These are phyloP conservation scores for Aphelinus atriplicis DNA, from an alignment of 1,140 invertebrate species.

Conservation along the genomic window DNA sequence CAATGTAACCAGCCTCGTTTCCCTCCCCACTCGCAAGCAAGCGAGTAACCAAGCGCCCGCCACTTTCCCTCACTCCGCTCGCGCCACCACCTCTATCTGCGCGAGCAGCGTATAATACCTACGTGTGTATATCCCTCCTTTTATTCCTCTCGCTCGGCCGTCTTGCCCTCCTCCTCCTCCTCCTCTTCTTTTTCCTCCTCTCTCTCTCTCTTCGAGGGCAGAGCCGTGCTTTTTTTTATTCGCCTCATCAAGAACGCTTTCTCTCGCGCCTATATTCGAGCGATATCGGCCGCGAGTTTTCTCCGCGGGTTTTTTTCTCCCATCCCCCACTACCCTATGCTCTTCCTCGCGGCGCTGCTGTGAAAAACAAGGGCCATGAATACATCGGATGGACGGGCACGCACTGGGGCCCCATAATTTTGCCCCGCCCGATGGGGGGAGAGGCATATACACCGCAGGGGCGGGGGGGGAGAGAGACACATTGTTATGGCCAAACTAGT, in stretches of 20 bases:
- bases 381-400: neutral
- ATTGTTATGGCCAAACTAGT: neutral
- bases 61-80: slow-evolving; percentile 38
- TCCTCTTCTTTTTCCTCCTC: slow-evolving; percentile 26
- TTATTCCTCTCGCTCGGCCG: slow-evolving; percentile 4
- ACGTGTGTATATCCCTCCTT: slow-evolving; percentile 17
- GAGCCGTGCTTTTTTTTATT: neutral
- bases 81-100: slow-evolving; percentile 3
- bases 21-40: slow-evolving; percentile 6
- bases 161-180: slow-evolving; percentile 14
- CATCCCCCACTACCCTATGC: neutral
- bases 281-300: too few relatives aligned
- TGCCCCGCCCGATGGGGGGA: neutral
- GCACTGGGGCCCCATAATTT: neutral
- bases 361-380: neutral
- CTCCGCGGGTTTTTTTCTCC: neutral
- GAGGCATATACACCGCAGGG: neutral
- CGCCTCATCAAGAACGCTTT: neutral
- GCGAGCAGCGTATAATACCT: slow-evolving; percentile 1
- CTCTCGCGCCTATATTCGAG: neutral
- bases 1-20: slow-evolving; percentile 60
- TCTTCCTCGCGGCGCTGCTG: neutral
- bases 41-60: neutral
- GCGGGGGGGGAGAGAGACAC: too few relatives aligned
- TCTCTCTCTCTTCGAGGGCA: neutral